Conservation (phyloP, 2,113 vertebrate species). For the Limnothrissa miodon region DNA sequence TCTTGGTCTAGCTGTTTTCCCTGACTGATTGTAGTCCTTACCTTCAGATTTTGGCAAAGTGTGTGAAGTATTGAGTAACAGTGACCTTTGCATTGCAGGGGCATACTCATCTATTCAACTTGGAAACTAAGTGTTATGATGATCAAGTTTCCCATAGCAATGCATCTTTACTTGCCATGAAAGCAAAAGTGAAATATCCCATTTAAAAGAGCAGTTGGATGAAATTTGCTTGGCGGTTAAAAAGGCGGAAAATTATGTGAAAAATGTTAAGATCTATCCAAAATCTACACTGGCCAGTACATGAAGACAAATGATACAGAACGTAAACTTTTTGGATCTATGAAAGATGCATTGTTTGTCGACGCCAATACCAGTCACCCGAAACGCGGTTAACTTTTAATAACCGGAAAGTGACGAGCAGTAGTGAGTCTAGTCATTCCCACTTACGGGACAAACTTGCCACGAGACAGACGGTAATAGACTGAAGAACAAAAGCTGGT, state of each 20-base stretch:
- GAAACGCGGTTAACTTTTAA: constrained; percentile 4
- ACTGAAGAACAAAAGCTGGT: constrained; percentile 53
- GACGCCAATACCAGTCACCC: background rate
- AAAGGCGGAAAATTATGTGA: background rate
- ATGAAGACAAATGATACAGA: background rate
- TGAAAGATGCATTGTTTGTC: background rate
- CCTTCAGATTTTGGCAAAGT: background rate
- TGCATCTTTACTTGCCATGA: background rate
- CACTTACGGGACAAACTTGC: constrained; percentile 58
- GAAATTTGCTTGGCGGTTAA: background rate
- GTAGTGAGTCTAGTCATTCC: constrained; percentile 51
- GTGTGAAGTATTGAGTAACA: background rate
- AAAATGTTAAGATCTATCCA: background rate
- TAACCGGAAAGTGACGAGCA: constrained; percentile 55
- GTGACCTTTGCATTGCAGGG: background rate
- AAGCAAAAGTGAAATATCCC: background rate
- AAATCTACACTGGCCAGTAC: background rate
- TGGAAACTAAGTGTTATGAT: background rate
- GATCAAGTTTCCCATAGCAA: background rate
- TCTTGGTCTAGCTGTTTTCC: background rate
- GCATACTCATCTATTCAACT: background rate
- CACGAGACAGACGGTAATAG: constrained; percentile 53
- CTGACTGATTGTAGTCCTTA: background rate
- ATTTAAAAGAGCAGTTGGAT: background rate
- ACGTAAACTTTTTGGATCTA: background rate